Conservation (phyloP, 2,888 invertebrate genomes). For the Rhabditophanes sp. region DNA sequence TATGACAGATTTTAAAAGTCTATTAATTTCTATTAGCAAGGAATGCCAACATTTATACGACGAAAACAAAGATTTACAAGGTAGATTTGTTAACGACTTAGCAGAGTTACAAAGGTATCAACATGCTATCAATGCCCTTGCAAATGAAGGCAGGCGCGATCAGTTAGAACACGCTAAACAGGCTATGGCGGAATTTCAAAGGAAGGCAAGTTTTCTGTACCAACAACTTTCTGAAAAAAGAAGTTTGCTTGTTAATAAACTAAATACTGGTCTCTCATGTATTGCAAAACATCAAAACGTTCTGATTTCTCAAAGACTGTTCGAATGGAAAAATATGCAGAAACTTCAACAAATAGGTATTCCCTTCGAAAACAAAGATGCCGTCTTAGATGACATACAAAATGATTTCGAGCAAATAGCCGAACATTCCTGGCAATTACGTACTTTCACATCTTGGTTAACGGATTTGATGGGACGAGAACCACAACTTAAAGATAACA, state of each 20-base stretch:
- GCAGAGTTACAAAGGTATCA: conserved; percentile 40
- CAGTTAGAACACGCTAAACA: conserved; percentile 23
- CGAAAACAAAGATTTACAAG: conserved; percentile 37
- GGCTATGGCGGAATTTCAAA: conserved; percentile 29
- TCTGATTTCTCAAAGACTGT: conserved; percentile 31
- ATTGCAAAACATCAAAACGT: conserved; percentile 32
- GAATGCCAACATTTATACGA: conserved; percentile 38
- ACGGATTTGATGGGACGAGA: conserved; percentile 32
- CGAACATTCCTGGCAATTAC: conserved; percentile 28
- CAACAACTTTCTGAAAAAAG: conserved; percentile 24
- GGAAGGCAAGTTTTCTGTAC: conserved; percentile 28
- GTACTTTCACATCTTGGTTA: conserved; percentile 41
- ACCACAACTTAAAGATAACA: conserved; percentile 36
- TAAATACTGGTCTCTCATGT: conserved; percentile 33
- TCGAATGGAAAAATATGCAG: conserved; percentile 43
- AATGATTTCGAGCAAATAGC: conserved; percentile 20
- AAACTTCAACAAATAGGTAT: conserved; percentile 42
- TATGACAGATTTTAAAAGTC: conserved; percentile 19
- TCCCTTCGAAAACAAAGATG: conserved; percentile 37
- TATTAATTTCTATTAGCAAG: conserved; percentile 20
- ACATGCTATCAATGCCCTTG: conserved; percentile 26
- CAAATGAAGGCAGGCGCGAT: conserved; percentile 23
- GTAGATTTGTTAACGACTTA: conserved; percentile 38
- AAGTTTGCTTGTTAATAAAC: conserved; percentile 18
- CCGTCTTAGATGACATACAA: conserved; percentile 38